Evolutionary conservation across 2,113 vertebrate species (phyloP), one percentile per base, ranked within the genome.

Genomic region (Cairina moschata): DNA sequence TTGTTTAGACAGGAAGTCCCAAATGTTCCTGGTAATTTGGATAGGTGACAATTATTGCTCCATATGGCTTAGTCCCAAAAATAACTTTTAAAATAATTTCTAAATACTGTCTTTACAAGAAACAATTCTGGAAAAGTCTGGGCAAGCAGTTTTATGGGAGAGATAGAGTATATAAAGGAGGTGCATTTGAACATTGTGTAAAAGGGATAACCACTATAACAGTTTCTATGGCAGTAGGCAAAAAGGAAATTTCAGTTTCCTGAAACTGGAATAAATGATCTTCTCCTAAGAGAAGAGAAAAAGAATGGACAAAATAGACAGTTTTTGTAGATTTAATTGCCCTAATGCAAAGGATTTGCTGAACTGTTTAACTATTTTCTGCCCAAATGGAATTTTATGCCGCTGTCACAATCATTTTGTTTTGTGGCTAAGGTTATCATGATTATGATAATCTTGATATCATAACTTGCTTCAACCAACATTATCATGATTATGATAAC

Each of bases 81-180:
- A 95, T 76, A 91, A 83, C 65, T 92, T 85, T 25, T 31, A 72
- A 90, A 96, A 82, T 84, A 80, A 85, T 83, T 95, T 96, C 40
- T 32, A 95, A 95, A 94, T 63, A 50, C 71, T 63, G 16, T 46
- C 68, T 88, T 88, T 91, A 82, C 31, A 65, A 84, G 65, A 66
- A 96, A 71, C 3, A 93, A 13, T 79, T 80, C 55, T 81, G 62
- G 42, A 85, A 83, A 91, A 69, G 5, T 74, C 84, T 82, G 65
- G 16, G 34, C 26, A 75, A 76, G 8, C 63, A 42, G 21, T 71
- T 95, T 93, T 79, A 72, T 65, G 48, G 71, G 36, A 62, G 67
- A 66, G 52, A 86, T 96, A 91, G 79, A 78, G 86, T 91, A 89
- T 93, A 34, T 62, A 77, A 86, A 80, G 46, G 22, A 40, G 55